Percentiles rank a stretch among this genome's conserved stretches.
These are phyloP conservation scores for Apeltes quadracus DNA, from an alignment of 2,113 vertebrate genomes.

Conservation along the genomic window DNA sequence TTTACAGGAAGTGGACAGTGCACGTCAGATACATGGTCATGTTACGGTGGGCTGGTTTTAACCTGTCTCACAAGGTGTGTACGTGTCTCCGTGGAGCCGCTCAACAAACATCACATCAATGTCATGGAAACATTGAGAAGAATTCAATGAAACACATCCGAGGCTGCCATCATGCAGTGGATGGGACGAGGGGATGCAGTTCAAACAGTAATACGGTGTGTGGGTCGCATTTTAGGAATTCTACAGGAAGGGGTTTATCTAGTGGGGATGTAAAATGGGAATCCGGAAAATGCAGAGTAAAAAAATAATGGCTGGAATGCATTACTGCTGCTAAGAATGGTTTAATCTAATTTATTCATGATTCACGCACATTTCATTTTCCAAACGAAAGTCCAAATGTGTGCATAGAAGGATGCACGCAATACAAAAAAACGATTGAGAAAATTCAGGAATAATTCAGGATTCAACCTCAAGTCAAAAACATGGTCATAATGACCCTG, in stretches of 20 bases:
- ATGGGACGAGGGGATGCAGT: not conserved
- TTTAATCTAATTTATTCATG: not conserved
- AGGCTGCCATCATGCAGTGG: not conserved
- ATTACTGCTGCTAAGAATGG: not conserved
- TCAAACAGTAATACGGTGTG: not conserved
- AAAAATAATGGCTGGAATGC: not conserved
- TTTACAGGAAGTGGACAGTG: no score
- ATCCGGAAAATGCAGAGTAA: not conserved
- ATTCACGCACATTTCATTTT: slow-evolving; percentile 18
- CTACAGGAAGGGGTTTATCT: not conserved
- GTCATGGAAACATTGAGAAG: not conserved
- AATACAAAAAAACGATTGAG: not conserved
- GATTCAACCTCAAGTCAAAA: not conserved
- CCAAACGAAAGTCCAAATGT: not conserved
- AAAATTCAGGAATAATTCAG: not conserved
- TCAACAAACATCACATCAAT: slow-evolving; percentile 3
- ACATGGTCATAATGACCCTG: not conserved
- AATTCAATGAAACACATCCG: not conserved
- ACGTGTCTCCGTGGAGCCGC: not conserved
- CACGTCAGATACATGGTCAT: no score
- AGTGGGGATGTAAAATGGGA: not conserved
- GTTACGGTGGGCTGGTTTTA: not conserved
- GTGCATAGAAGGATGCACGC: not conserved
- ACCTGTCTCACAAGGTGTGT: slow-evolving; percentile 1
- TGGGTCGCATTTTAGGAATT: not conserved